Percentiles rank a stretch among this genome's conserved stretches.
Conservation (phyloP, 2,888 invertebrate genomes). For the Tipula unca region DNA sequence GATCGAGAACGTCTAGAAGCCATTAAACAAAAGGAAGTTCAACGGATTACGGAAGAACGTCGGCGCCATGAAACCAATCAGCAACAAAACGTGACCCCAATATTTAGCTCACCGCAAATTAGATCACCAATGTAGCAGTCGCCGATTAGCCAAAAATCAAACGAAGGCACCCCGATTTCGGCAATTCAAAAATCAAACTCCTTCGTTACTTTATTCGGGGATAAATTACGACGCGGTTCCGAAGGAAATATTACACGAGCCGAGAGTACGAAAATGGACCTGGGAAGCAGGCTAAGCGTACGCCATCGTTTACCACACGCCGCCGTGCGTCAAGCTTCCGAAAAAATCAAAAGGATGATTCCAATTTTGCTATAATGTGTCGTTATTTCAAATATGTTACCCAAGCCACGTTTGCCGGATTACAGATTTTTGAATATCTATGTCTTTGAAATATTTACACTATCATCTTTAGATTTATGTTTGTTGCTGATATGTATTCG, state of each 20-base stretch:
- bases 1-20: constrained; percentile 79
- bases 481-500: not conserved
- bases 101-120: constrained; percentile 34
- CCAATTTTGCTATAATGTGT: no score
- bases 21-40: constrained; percentile 78
- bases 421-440: no score
- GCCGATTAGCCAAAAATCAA: constrained; percentile 29
- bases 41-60: constrained; percentile 78
- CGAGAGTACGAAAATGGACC: constrained; percentile 76
- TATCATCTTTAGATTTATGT: not conserved
- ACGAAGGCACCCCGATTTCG: not conserved
- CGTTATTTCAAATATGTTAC: no score
- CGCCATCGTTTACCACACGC: constrained; percentile 91
- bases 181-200: constrained; percentile 51
- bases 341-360: constrained; percentile 52
- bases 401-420: not conserved
- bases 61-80: constrained; percentile 64
- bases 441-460: no score
- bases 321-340: constrained; percentile 82
- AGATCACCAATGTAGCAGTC: constrained; percentile 22
- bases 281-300: constrained; percentile 75
- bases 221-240: constrained; percentile 54
- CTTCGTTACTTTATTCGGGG: constrained; percentile 52
- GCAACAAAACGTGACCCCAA: constrained; percentile 29
- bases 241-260: constrained; percentile 63